These are phyloP conservation scores for Lasioglossum lativentre DNA, from an alignment of 2,888 invertebrate species.

Conservation along the genomic window DNA sequence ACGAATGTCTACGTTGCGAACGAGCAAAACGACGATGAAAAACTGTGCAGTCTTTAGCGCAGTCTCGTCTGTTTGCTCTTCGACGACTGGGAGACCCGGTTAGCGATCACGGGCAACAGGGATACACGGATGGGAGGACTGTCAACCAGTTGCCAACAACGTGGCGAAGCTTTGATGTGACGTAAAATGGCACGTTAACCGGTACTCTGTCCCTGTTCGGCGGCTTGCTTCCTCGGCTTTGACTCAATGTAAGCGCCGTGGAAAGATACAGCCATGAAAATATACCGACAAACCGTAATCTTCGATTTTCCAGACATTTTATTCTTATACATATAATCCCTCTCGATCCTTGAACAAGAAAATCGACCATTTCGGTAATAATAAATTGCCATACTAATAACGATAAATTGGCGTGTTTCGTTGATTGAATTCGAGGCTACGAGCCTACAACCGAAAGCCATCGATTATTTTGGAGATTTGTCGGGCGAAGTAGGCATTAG, in stretches of 20 bases:
- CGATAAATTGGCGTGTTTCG: background rate
- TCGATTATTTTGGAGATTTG: background rate
- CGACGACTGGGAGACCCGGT: constrained; percentile 36
- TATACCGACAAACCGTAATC: background rate
- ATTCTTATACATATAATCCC: background rate
- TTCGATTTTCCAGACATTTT: background rate
- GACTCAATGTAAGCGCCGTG: constrained; percentile 29
- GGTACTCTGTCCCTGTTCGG: constrained; percentile 52
- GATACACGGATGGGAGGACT: constrained; percentile 39
- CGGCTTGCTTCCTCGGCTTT: constrained; percentile 51
- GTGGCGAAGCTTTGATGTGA: constrained; percentile 83
- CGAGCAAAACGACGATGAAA: constrained; percentile 8
- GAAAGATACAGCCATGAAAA: background rate
- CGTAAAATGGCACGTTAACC: constrained; percentile 78
- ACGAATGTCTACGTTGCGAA: background rate
- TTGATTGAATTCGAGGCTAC: background rate
- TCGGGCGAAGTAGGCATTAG: background rate
- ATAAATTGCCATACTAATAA: no score
- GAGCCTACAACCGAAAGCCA: background rate
- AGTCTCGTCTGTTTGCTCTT: constrained; percentile 49
- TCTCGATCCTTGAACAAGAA: background rate
- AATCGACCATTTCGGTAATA: no score
- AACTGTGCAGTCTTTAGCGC: constrained; percentile 32
- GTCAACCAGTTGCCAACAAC: constrained; percentile 81
- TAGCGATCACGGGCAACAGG: constrained; percentile 35